Conservation (phyloP, 2,888 invertebrate species). For the Lochmaea crataegi region DNA sequence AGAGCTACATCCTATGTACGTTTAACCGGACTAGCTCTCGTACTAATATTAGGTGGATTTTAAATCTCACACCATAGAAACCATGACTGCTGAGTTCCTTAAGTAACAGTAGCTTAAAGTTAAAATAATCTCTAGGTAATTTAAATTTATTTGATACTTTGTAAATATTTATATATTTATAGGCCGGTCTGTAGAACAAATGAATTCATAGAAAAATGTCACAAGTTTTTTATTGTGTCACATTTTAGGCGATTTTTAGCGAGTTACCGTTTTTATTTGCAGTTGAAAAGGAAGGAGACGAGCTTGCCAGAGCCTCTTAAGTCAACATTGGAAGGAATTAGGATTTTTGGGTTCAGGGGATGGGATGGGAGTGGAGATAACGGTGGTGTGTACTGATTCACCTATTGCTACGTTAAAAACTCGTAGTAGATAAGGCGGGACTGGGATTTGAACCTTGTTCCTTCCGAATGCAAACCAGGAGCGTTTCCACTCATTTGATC, state of each 20-base stretch:
- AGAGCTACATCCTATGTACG: background rate
- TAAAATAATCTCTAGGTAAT: conserved; percentile 32
- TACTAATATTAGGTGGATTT: conserved; percentile 28
- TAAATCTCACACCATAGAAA: conserved; percentile 43
- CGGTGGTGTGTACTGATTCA: too few species aligned
- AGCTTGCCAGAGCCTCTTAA: too few species aligned
- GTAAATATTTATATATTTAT: conserved; percentile 25
- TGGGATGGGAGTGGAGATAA: too few species aligned
- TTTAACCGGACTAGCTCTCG: background rate
- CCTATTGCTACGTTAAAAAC: too few species aligned
- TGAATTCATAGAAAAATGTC: background rate
- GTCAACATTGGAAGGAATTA: too few species aligned
- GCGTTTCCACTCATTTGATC: too few species aligned
- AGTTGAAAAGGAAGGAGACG: too few species aligned
- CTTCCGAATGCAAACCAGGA: too few species aligned
- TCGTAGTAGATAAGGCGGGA: too few species aligned
- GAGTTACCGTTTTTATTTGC: too few species aligned
- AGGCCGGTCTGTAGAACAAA: conserved; percentile 11
- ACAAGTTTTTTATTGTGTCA: background rate
- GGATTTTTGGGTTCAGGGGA: too few species aligned
- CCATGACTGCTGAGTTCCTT: conserved; percentile 51
- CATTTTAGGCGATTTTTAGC: background rate
- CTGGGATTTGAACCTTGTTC: too few species aligned
- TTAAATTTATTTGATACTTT: conserved; percentile 36
- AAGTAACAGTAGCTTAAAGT: conserved; percentile 33